Percentiles rank a stretch among this genome's conserved stretches.
phyloP scores from a whole-genome alignment of 2,888 invertebrate species.

The Gerris lacustris region DNA sequence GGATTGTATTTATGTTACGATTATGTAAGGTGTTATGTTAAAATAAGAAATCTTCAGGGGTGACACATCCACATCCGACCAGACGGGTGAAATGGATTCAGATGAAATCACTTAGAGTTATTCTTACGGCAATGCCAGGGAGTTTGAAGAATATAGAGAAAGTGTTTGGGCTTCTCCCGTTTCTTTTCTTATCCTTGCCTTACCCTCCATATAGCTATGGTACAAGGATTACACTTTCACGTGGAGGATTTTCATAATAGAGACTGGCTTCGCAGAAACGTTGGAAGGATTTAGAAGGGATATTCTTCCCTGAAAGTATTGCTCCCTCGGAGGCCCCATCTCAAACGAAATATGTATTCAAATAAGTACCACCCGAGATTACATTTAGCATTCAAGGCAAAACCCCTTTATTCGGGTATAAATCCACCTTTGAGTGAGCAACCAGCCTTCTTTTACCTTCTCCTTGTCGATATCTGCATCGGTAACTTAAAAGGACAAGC shows the following conservation, averaged over 20 bases:
- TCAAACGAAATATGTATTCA: slow-evolving; percentile 4
- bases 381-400: slow-evolving; percentile 4
- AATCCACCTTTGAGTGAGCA: background rate
- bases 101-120: background rate
- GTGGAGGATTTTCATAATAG: slow-evolving; percentile 19
- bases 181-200: background rate
- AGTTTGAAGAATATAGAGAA: background rate
- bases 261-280: background rate
- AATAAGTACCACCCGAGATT: slow-evolving; percentile 5
- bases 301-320: background rate
- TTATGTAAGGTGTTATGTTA: slow-evolving; percentile 11
- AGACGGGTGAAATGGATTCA: background rate
- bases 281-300: background rate
- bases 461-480: background rate
- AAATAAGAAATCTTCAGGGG: background rate
- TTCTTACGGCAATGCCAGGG: background rate
- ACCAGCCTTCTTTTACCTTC: background rate
- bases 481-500: too few relatives aligned
- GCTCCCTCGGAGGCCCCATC: background rate
- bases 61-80: background rate
- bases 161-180: background rate
- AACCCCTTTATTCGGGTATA: background rate
- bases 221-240: slow-evolving; percentile 22
- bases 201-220: background rate
- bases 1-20: slow-evolving; percentile 5